phyloP scores from a whole-genome alignment of 2,888 invertebrate species.

The Cotesia congregata region DNA sequence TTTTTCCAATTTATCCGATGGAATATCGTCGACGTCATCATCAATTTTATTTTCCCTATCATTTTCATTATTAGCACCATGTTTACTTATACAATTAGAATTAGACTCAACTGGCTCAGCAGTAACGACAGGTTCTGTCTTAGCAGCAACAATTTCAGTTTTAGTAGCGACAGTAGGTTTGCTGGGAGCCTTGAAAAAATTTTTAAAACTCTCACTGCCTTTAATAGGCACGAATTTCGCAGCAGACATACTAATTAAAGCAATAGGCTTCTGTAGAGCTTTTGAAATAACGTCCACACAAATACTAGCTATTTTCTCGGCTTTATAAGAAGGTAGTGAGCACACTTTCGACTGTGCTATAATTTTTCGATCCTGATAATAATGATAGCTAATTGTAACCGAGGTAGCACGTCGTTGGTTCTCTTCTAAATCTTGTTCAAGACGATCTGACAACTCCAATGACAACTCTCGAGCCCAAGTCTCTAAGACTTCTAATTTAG shows the following conservation, averaged over 20 bases:
- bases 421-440: slow-evolving; percentile 84
- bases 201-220: slow-evolving; percentile 59
- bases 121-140: not conserved
- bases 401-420: slow-evolving; percentile 86
- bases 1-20: not conserved
- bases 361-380: slow-evolving; percentile 49
- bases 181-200: slow-evolving; percentile 64
- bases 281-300: slow-evolving; percentile 80
- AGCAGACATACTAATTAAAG: slow-evolving; percentile 72
- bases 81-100: not conserved
- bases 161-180: slow-evolving; percentile 50
- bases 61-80: slow-evolving; percentile 3
- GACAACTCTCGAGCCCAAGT: slow-evolving; percentile 88
- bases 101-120: not conserved
- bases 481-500: slow-evolving; percentile 74
- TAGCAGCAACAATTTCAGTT: slow-evolving; percentile 3
- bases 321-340: slow-evolving; percentile 76
- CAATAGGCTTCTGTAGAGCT: slow-evolving; percentile 71
- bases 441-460: slow-evolving; percentile 85
- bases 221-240: slow-evolving; percentile 68
- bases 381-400: slow-evolving; percentile 80
- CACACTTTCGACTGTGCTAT: slow-evolving; percentile 75
- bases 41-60: not conserved
- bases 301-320: slow-evolving; percentile 77
- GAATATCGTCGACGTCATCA: not conserved